phyloP scores from a whole-genome alignment of 2,113 vertebrate genomes.

The Candoia aspera region DNA sequence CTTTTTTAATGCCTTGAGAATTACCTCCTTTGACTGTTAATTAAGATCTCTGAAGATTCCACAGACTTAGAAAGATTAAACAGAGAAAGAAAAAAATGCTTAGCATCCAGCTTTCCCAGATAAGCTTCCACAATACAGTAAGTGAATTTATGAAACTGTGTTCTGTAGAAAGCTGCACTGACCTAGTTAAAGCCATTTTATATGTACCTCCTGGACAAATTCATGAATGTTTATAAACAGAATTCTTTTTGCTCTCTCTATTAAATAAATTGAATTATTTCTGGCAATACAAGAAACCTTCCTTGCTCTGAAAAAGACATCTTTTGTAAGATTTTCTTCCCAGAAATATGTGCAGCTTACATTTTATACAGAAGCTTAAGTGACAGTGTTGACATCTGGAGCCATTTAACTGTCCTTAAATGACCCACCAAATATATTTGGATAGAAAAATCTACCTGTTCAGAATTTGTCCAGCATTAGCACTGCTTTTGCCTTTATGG shows the following conservation, averaged over 20 bases:
- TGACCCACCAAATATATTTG: neutral
- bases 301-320: constrained; percentile 20
- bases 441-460: neutral
- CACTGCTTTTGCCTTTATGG: neutral
- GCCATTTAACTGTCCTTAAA: neutral
- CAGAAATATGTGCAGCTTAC: constrained; percentile 10
- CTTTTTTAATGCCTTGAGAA: neutral
- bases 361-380: neutral
- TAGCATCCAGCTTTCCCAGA: neutral
- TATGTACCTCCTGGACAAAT: constrained; percentile 39
- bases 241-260: constrained; percentile 35
- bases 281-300: constrained; percentile 38
- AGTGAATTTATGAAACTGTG: constrained; percentile 28
- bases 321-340: neutral
- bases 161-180: constrained; percentile 33
- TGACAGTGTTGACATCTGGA: no score
- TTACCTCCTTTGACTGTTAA: constrained; percentile 15
- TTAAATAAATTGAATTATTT: constrained; percentile 51
- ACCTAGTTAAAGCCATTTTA: constrained; percentile 64
- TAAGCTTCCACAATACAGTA: neutral
- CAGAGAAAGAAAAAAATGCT: neutral
- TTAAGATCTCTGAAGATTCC: constrained; percentile 35
- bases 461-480: neutral
- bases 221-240: constrained; percentile 52
- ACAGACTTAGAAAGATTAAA: constrained; percentile 31